A percentile compares a stretch with the other conserved stretches of the same genome.
Conservation (phyloP, 2,888 invertebrate species). For the Syrphus vitripennis region DNA sequence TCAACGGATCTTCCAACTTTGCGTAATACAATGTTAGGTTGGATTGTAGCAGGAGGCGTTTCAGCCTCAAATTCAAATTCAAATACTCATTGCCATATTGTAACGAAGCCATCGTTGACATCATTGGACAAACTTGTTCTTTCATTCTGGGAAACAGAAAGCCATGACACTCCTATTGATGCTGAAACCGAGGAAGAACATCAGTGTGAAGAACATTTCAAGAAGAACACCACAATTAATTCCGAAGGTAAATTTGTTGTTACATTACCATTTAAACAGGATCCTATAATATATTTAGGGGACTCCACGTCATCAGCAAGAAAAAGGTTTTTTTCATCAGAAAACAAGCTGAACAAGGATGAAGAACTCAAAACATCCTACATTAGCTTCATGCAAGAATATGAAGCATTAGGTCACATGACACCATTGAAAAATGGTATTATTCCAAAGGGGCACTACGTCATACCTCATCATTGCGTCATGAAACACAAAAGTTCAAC, state of each 20-base stretch:
- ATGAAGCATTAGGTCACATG: background rate
- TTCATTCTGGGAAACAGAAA: background rate
- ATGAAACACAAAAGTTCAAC: too few species aligned
- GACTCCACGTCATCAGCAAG: background rate
- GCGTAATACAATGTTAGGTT: background rate
- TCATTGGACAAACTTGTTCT: too few species aligned
- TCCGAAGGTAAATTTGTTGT: background rate
- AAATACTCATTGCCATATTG: background rate
- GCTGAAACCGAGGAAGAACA: background rate
- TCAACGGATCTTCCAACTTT: background rate
- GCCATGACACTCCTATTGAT: too few species aligned
- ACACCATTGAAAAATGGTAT: background rate
- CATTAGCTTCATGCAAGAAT: constrained; percentile 16
- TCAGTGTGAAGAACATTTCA: constrained; percentile 10
- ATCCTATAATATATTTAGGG: background rate
- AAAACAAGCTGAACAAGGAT: background rate
- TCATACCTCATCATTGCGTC: background rate
- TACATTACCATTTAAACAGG: background rate
- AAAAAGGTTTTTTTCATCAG: background rate
- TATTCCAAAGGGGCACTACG: background rate
- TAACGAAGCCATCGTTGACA: background rate
- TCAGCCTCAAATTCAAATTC: background rate
- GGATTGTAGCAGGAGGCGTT: background rate
- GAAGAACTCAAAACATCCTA: too few species aligned
- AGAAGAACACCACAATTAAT: background rate